These are phyloP conservation scores for Mamestra configurata DNA, from an alignment of 1,140 invertebrate species.

Conservation along the genomic window DNA sequence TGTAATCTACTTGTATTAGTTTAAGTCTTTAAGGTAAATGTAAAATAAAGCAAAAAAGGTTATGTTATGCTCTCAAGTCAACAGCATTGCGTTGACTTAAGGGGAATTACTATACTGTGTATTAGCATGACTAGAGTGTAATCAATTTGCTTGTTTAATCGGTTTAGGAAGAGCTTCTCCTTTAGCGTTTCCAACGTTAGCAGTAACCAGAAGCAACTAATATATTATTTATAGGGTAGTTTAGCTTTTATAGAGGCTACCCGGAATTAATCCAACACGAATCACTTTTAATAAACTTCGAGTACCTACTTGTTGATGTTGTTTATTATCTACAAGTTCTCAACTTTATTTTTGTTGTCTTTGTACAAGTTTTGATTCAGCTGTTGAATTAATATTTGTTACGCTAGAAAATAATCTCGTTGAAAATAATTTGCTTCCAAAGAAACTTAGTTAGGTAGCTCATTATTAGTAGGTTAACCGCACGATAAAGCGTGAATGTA, in stretches of 20 bases:
- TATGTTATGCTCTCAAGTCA: background rate
- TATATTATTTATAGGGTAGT: conserved; percentile 46
- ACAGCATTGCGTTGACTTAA: background rate
- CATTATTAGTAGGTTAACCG: background rate
- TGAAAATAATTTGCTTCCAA: no score
- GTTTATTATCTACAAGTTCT: no score
- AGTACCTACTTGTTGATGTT: background rate
- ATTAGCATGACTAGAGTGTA: conserved; percentile 19
- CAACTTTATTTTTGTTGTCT: background rate
- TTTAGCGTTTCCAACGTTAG: background rate
- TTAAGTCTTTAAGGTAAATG: no score
- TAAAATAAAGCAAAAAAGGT: background rate
- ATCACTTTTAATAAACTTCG: conserved; percentile 1
- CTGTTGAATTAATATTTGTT: no score
- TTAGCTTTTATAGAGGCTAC: background rate
- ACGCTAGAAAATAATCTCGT: no score
- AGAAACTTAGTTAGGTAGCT: no score
- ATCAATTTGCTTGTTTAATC: conserved; percentile 47
- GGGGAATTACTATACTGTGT: background rate
- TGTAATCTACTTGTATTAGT: no score
- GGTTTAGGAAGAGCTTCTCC: conserved; percentile 23
- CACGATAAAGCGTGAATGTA: background rate
- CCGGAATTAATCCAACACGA: conserved; percentile 21
- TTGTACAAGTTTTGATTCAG: background rate
- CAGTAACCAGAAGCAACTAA: conserved; percentile 9